phyloP scores from a whole-genome alignment of 2,888 invertebrate genomes.

The Tubiluchus corallicola region DNA sequence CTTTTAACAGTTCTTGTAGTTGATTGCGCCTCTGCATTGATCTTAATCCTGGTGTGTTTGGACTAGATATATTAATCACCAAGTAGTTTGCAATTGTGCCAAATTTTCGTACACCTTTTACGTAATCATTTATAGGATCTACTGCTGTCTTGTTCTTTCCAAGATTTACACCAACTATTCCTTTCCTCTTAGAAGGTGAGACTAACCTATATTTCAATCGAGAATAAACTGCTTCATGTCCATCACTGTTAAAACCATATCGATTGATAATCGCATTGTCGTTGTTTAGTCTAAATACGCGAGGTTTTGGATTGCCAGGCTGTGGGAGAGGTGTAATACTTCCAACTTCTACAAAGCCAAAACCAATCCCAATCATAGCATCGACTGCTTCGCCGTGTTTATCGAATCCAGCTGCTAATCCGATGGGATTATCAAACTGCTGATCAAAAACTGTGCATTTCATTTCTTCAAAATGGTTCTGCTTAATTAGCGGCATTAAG shows the following conservation, averaged over 20 bases:
- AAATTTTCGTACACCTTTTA: slow-evolving; percentile 63
- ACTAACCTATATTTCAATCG: slow-evolving; percentile 14
- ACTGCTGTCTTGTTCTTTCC: slow-evolving; percentile 78
- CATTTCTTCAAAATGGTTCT: slow-evolving; percentile 14
- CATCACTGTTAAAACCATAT: slow-evolving; percentile 90
- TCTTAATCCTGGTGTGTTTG: slow-evolving; percentile 82
- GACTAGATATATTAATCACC: slow-evolving; percentile 89
- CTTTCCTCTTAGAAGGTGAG: background rate
- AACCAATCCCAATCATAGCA: slow-evolving; percentile 63
- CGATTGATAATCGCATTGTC: slow-evolving; percentile 79
- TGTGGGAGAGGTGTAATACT: slow-evolving; percentile 87
- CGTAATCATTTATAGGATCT: slow-evolving; percentile 58
- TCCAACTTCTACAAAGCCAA: slow-evolving; percentile 89
- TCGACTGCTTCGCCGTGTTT: slow-evolving; percentile 81
- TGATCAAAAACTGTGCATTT: slow-evolving; percentile 21
- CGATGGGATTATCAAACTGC: slow-evolving; percentile 66
- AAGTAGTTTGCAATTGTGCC: slow-evolving; percentile 73
- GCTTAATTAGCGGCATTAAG: slow-evolving; percentile 20
- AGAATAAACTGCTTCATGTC: slow-evolving; percentile 38
- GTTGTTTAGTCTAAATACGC: slow-evolving; percentile 67
- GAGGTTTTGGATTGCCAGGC: slow-evolving; percentile 72
- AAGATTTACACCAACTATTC: slow-evolving; percentile 70
- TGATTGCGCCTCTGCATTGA: slow-evolving; percentile 57
- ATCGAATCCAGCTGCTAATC: slow-evolving; percentile 97
- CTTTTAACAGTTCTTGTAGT: slow-evolving; percentile 43